Evolutionary conservation across 1,140 invertebrate species (phyloP).

Genomic region (Cotesia glomerata): DNA sequence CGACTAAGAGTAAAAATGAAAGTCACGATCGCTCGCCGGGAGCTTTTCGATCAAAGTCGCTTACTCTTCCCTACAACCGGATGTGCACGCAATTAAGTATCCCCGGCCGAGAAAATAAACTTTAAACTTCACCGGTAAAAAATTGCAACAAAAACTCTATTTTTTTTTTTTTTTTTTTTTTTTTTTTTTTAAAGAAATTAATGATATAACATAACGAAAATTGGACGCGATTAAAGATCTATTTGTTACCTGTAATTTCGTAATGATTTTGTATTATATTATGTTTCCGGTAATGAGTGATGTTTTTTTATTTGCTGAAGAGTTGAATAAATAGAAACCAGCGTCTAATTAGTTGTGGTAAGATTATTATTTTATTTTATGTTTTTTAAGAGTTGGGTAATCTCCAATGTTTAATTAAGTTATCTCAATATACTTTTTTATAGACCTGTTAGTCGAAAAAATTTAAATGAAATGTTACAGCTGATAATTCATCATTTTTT

Average conservation of each 20-base stretch:
- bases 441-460: background rate
- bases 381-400: background rate
- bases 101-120: no score
- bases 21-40: constrained; percentile 16
- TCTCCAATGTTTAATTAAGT: constrained; percentile 16
- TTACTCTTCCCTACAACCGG: background rate
- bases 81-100: constrained; percentile 23
- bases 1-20: constrained; percentile 12
- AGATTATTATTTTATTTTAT: background rate
- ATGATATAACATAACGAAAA: no score
- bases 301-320: no score
- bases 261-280: background rate
- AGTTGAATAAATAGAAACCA: constrained; percentile 9
- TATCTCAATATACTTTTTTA: constrained; percentile 1
- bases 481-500: background rate
- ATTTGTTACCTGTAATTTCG: background rate
- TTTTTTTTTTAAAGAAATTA: no score
- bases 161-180: background rate
- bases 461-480: background rate
- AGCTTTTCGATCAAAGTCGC: constrained; percentile 21
- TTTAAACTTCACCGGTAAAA: background rate
- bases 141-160: background rate
- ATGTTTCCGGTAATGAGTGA: background rate
- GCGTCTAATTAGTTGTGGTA: background rate
- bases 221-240: no score